Evolutionary conservation across 1,140 invertebrate species (phyloP).

Genomic region (Procambarus clarkii): DNA sequence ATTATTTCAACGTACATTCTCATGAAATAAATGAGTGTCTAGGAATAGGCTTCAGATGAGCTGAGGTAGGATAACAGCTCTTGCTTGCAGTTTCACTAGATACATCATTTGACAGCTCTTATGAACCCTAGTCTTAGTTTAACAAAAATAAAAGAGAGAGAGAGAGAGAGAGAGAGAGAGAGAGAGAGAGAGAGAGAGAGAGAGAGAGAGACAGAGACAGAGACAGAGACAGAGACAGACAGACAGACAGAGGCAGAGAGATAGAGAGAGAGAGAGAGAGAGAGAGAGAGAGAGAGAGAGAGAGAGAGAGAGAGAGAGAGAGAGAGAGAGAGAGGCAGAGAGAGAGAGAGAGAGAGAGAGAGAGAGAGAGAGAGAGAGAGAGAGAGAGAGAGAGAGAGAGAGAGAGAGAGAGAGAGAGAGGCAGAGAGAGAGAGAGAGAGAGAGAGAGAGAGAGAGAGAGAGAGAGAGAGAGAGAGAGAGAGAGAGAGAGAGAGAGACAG

Average conservation of each 20-base stretch:
- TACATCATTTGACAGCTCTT: too few species aligned
- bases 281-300: neutral
- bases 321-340: neutral
- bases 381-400: neutral
- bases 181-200: constrained; percentile 6
- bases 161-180: neutral
- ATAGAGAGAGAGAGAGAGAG: too few species aligned
- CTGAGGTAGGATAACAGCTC: too few species aligned
- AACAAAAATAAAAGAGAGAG: too few species aligned
- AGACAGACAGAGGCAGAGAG: too few species aligned
- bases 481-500: constrained; percentile 17
- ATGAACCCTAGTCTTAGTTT: too few species aligned
- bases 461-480: constrained; percentile 21
- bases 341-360: constrained; percentile 3
- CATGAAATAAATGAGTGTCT: too few species aligned
- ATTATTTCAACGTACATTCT: too few species aligned
- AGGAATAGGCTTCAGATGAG: too few species aligned
- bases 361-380: neutral
- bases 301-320: neutral
- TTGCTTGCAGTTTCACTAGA: too few species aligned
- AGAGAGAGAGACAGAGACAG: neutral
- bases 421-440: neutral
- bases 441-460: neutral
- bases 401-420: constrained; percentile 3
- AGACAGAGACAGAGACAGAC: neutral